Evolutionary conservation across 2,797 vertebrate species (phyloP), one percentile per base, ranked within the genome.

Genomic region (Phrynocephalus forsythii): DNA sequence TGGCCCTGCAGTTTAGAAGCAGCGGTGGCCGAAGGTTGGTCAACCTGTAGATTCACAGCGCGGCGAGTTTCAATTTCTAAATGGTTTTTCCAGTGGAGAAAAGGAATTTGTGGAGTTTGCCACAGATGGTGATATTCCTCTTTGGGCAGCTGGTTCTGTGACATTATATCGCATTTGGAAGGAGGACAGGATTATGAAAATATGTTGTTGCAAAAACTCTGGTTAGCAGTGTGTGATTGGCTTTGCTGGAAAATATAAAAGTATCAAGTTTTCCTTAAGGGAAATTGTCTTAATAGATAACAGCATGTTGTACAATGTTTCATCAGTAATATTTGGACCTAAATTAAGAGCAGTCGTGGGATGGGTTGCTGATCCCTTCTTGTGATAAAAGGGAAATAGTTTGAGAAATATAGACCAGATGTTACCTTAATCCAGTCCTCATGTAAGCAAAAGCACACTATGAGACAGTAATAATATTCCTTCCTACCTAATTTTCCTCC

Each of bases 251-350:
- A 95, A 95, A 95, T 95, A 96, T 96, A 96, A 97, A 97, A 97
- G 95, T 96, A 96, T 97, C 95, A 95, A 95, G 94, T 94, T 93
- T 96, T 97, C 96, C 97, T 97, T 96, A 89, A 94, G 96, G 97
- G 97, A 97, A 97, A 97, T 97, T 94, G 97, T 94, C 96, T 97
- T 97, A 97, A 97, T 97, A 97, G 97, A 97, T 97, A 97, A 97
- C 97, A 97, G 96, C 96, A 96, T 97, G 97, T 97, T 96, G 96
- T 97, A 97, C 97, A 97, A 97, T 95, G 96, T 97, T 97, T 97
- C 97, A 97, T 97, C 97, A 97, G 96, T 95, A 96, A 97, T 97
- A 97, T 97, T 97, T 97, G 97, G 96, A 95, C 96, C 97, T 97
- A 97, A 97, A 97, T 97, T 97, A 97, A 96, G 96, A 97, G 97